Conservation (phyloP, 2,888 invertebrate genomes). For the Platypus cylindrus region DNA sequence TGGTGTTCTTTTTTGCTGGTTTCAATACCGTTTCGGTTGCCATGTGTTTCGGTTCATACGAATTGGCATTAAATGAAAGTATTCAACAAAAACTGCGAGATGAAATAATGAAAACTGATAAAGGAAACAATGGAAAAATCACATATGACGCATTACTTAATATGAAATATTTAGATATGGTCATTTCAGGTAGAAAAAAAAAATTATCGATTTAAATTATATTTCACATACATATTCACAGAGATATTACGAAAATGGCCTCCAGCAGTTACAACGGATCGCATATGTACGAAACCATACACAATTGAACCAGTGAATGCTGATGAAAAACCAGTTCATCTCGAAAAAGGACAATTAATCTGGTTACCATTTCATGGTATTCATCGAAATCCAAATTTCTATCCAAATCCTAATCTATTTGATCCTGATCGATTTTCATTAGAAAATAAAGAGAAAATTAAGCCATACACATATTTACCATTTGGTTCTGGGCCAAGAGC, state of each 20-base stretch:
- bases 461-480: too few species aligned
- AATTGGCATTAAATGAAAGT: slow-evolving; percentile 46
- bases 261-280: slow-evolving; percentile 35
- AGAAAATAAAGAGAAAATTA: too few species aligned
- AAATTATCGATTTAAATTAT: too few species aligned
- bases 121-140: slow-evolving; percentile 26
- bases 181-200: slow-evolving; percentile 22
- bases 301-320: slow-evolving; percentile 16
- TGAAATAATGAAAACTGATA: too few species aligned
- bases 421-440: too few species aligned
- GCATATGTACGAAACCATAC: too few species aligned
- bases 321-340: slow-evolving; percentile 18
- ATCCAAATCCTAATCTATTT: slow-evolving; percentile 27
- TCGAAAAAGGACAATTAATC: too few species aligned
- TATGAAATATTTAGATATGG: slow-evolving; percentile 43
- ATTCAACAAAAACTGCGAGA: slow-evolving; percentile 40
- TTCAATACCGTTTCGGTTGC: slow-evolving; percentile 37
- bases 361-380: too few species aligned
- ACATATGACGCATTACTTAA: slow-evolving; percentile 35
- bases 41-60: slow-evolving; percentile 40
- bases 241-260: too few species aligned
- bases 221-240: too few species aligned
- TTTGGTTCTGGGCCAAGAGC: slow-evolving; percentile 46
- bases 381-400: slow-evolving; percentile 21
- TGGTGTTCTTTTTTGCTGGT: slow-evolving; percentile 40